Evolutionary conservation across 2,113 vertebrate genomes (phyloP).

Genomic region (Chaenogobius annularis): DNA sequence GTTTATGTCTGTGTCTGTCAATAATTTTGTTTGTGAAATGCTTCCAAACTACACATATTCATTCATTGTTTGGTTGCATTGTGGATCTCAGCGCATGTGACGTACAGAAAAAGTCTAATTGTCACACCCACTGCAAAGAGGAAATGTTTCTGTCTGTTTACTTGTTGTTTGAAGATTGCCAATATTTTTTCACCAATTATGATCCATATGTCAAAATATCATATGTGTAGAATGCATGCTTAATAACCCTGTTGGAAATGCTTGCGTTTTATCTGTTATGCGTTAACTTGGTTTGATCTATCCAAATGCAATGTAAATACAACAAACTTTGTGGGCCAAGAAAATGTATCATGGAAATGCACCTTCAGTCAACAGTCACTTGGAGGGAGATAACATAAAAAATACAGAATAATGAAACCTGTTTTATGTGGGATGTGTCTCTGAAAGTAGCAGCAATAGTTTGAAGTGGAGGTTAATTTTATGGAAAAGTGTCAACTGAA

Average conservation of each 20-base stretch:
- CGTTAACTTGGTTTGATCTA: background rate
- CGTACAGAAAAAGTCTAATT: constrained; percentile 4
- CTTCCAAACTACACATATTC: background rate
- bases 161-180: background rate
- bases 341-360: background rate
- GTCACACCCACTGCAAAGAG: background rate
- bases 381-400: background rate
- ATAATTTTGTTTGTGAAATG: constrained; percentile 3
- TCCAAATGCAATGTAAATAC: background rate
- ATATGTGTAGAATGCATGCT: background rate
- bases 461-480: background rate
- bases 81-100: background rate
- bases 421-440: background rate
- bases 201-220: background rate
- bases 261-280: background rate
- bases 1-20: constrained; percentile 22
- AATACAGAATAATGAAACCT: too few relatives aligned
- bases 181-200: background rate
- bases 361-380: background rate
- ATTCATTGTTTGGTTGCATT: background rate
- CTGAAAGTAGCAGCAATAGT: background rate
- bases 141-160: background rate
- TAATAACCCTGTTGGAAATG: background rate
- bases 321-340: background rate
- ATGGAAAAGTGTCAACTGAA: background rate